A percentile compares a stretch with the other conserved stretches of the same genome.
phyloP scores from a whole-genome alignment of 37 sponge, comb jelly and placozoan genomes.

The Haliclona indistincta region DNA sequence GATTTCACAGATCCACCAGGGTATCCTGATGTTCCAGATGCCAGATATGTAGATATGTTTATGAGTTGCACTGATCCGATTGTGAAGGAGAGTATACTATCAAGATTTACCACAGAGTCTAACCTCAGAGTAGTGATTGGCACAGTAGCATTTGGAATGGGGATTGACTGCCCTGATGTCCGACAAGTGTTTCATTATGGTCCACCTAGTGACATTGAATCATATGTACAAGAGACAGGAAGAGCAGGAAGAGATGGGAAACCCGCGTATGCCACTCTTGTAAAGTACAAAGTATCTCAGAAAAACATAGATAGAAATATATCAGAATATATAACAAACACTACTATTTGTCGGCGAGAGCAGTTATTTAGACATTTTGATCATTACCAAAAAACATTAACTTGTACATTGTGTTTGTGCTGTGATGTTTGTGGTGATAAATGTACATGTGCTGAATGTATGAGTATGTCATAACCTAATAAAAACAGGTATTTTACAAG shows the following conservation, averaged over 20 bases:
- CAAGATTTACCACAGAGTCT: conserved; percentile 8
- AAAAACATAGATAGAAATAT: background rate
- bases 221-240: conserved; percentile 57
- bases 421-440: background rate
- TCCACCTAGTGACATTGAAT: conserved; percentile 24
- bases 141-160: conserved; percentile 59
- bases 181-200: conserved; percentile 44
- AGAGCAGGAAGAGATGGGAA: conserved; percentile 49
- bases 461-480: background rate
- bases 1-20: conserved; percentile 53
- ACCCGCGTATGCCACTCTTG: conserved; percentile 22
- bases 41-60: conserved; percentile 42
- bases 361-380: conserved; percentile 3
- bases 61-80: conserved; percentile 10
- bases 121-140: conserved; percentile 37
- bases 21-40: conserved; percentile 3
- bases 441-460: conserved; percentile 7
- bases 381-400: background rate
- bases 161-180: conserved; percentile 48
- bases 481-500: background rate
- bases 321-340: background rate
- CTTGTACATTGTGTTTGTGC: background rate
- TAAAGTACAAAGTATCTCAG: background rate
- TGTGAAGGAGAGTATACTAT: conserved; percentile 32
- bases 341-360: background rate